Conservation (phyloP, 2,888 invertebrate genomes). For the Yponomeuta evonymella region DNA sequence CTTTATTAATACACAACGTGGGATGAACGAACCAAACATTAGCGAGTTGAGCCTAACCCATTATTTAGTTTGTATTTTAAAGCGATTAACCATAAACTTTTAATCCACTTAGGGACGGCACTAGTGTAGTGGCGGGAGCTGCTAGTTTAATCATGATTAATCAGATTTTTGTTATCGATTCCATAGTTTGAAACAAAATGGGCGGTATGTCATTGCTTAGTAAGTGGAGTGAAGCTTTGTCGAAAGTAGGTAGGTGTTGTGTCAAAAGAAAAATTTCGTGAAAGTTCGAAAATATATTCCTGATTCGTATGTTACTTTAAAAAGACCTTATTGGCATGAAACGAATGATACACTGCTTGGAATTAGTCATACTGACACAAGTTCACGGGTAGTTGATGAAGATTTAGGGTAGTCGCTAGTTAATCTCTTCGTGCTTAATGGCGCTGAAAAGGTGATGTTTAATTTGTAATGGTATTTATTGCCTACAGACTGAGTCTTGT, state of each 20-base stretch:
- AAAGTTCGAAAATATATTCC: too few species aligned
- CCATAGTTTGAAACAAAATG: neutral
- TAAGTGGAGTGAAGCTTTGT: too few species aligned
- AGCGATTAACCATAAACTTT: conserved; percentile 4
- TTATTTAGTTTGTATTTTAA: conserved; percentile 10
- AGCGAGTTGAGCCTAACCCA: neutral
- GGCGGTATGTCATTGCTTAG: conserved; percentile 15
- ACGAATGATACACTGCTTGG: too few species aligned
- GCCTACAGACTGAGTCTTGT: neutral
- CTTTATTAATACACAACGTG: neutral
- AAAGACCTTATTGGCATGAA: too few species aligned
- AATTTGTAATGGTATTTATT: neutral
- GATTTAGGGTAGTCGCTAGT: conserved; percentile 14
- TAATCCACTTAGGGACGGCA: conserved; percentile 2
- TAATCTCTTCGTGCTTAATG: conserved; percentile 23
- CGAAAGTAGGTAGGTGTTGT: too few species aligned
- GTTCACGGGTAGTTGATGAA: conserved; percentile 14
- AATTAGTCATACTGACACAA: conserved; percentile 13
- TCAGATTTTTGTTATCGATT: neutral
- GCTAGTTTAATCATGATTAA: neutral
- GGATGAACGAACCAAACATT: neutral
- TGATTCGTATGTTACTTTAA: too few species aligned
- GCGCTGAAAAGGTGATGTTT: conserved; percentile 21
- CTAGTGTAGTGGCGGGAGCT: neutral
- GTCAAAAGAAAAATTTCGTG: too few species aligned